Evolutionary conservation across 2,113 vertebrate genomes (phyloP), one percentile per base, ranked within the genome.

Genomic region (Marmota flaviventris): DNA sequence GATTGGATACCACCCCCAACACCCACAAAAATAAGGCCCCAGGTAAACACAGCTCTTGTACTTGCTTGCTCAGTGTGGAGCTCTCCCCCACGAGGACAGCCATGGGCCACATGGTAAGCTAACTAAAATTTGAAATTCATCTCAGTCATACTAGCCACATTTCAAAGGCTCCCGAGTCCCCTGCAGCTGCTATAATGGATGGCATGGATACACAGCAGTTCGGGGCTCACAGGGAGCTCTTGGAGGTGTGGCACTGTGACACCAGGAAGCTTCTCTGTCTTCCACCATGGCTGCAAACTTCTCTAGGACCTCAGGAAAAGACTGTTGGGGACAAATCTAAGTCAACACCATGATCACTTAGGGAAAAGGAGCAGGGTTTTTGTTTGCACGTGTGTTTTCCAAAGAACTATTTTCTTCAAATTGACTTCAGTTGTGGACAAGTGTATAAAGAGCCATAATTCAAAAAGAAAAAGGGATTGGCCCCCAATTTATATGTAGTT

Each of bases 31-130:
- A 63, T 1, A 73, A 34, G 63, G 67, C 22, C 67, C 76, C 20
- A 5, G 42, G 42, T 51, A 7, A 9, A 42, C 4, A 25, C 10
- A n/a, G 39, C 34, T 45, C 42, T 45, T 45, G 42, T 45, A 45
- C 42, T 0, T 45, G 42, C 42, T 42, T 42, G 42, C 42, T 45
- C 42, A 8, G 42, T 1, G 42, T 45, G 42, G 42, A 45, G 42
- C 27, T n/a, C 73, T 22, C 8, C 5, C 25, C 45, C 12, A 0
- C 0, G n/a, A 2, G 13, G 27, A 13, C 61, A 14, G 27, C 27
- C 67, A 7, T 25, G 6, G 65, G 85, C 42, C 24, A 27, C 18
- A 13, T 24, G 22, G 56, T 4, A 56, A 6, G 5, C 20, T 37
- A 42, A 89, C 9, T 4, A 42, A 70, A 58, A 39, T 6, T 22